Evolutionary conservation across 2,797 vertebrate species (phyloP).

Genomic region (Lophius americanus): DNA sequence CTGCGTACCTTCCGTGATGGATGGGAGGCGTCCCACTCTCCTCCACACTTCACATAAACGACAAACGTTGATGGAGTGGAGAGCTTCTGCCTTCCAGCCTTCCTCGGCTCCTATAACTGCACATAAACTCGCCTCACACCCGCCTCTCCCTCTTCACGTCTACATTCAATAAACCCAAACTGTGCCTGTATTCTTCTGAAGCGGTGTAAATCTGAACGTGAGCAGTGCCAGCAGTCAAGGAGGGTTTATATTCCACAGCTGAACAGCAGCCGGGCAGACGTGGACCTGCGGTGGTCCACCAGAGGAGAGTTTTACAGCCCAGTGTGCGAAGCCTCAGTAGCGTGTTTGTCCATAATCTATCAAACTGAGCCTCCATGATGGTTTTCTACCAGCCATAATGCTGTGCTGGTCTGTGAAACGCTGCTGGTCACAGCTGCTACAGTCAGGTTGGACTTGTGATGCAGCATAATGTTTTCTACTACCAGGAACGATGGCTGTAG

Average conservation of each 20-base stretch:
- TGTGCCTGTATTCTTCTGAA: conserved; percentile 22
- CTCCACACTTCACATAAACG: conserved; percentile 24
- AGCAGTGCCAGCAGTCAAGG: conserved; percentile 58
- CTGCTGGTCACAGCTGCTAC: conserved; percentile 4
- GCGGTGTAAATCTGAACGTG: conserved; percentile 43
- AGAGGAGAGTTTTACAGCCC: conserved; percentile 53
- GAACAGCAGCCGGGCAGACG: conserved; percentile 48
- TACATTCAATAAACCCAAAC: conserved; percentile 19
- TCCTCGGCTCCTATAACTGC: conserved; percentile 4
- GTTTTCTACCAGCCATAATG: conserved; percentile 23
- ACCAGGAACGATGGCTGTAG: not conserved
- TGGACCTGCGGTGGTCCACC: conserved; percentile 46
- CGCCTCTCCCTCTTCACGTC: conserved; percentile 1
- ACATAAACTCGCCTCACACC: conserved; percentile 19
- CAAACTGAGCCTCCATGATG: conserved; percentile 30
- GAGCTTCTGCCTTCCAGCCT: conserved; percentile 10
- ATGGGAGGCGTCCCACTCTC: conserved; percentile 33
- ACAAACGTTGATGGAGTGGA: conserved; percentile 24
- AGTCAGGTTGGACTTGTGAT: not conserved
- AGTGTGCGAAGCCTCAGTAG: conserved; percentile 55
- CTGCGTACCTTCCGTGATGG: conserved; percentile 11
- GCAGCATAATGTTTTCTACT: not conserved
- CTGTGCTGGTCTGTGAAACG: conserved; percentile 16
- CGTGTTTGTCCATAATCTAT: conserved; percentile 65
- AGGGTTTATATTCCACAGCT: conserved; percentile 41